A percentile compares a stretch with the other conserved stretches of the same genome.
These are phyloP conservation scores for Lissonota sp. DNA, from an alignment of 2,888 invertebrate genomes.

Conservation along the genomic window DNA sequence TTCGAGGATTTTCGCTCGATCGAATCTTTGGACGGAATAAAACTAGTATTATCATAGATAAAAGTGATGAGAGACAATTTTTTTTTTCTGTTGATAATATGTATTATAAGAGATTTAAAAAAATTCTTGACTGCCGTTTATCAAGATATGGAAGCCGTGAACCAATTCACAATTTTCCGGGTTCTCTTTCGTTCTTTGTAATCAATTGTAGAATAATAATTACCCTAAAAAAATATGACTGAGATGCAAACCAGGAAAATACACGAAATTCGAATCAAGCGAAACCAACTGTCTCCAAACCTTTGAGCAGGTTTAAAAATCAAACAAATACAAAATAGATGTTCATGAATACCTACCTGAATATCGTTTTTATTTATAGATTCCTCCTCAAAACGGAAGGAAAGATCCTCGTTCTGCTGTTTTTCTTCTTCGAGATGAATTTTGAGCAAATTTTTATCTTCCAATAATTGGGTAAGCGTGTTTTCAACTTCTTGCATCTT, in stretches of 20 bases:
- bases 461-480: slow-evolving; percentile 84
- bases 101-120: neutral
- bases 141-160: too few relatives aligned
- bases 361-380: slow-evolving; percentile 94
- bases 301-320: too few relatives aligned
- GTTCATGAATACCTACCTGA: slow-evolving; percentile 87
- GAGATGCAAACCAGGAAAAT: too few relatives aligned
- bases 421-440: slow-evolving; percentile 90
- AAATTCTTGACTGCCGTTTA: too few relatives aligned
- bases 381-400: slow-evolving; percentile 96
- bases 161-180: too few relatives aligned
- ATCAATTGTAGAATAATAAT: too few relatives aligned
- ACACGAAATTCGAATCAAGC: too few relatives aligned
- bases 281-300: too few relatives aligned
- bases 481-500: slow-evolving; percentile 86
- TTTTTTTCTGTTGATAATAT: slow-evolving; percentile 10
- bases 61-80: neutral
- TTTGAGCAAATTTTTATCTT: slow-evolving; percentile 84
- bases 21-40: slow-evolving; percentile 35
- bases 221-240: too few relatives aligned
- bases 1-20: neutral
- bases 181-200: too few relatives aligned
- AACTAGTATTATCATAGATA: neutral
- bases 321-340: neutral
- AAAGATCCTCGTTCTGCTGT: slow-evolving; percentile 94